Percentiles rank a stretch among this genome's conserved stretches.
These are phyloP conservation scores for Orthosia cruda DNA, from an alignment of 2,888 invertebrate genomes.

Conservation along the genomic window DNA sequence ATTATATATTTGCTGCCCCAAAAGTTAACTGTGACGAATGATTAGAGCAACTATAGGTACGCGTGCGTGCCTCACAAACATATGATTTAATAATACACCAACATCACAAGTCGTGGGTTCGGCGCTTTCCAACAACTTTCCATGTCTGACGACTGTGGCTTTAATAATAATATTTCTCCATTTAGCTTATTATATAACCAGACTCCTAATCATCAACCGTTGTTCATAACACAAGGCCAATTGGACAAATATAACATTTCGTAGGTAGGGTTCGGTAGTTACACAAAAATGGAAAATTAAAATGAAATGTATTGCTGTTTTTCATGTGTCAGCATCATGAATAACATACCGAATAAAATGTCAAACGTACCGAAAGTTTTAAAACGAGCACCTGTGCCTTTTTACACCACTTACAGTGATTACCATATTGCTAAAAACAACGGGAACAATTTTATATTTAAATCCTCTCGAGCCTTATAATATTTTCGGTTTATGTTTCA, in stretches of 20 bases:
- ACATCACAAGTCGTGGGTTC: conserved; percentile 68
- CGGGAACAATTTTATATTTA: conserved; percentile 27
- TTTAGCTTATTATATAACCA: conserved; percentile 65
- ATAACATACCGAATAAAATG: conserved; percentile 46
- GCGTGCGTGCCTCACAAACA: conserved; percentile 77
- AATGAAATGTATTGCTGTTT: conserved; percentile 45
- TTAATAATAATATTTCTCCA: conserved; percentile 63
- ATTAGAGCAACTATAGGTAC: conserved; percentile 67
- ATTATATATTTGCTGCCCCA: conserved; percentile 67
- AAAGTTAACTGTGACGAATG: conserved; percentile 74
- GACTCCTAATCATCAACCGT: conserved; percentile 42
- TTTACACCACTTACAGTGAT: conserved; percentile 37
- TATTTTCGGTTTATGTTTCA: conserved; percentile 21
- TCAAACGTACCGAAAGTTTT: conserved; percentile 39
- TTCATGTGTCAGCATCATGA: conserved; percentile 55
- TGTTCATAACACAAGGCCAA: conserved; percentile 34
- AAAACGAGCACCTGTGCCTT: conserved; percentile 39
- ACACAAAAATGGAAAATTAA: conserved; percentile 39
- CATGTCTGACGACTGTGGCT: conserved; percentile 59
- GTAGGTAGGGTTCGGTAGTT: conserved; percentile 9
- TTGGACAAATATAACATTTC: conserved; percentile 27
- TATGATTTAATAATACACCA: conserved; percentile 76
- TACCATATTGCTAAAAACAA: conserved; percentile 30
- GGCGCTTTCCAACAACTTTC: conserved; percentile 62
- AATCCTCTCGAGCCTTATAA: conserved; percentile 5